Evolutionary conservation across 2,888 invertebrate genomes (phyloP), one percentile per base, ranked within the genome.

Genomic region (Ophion ventricosus): DNA sequence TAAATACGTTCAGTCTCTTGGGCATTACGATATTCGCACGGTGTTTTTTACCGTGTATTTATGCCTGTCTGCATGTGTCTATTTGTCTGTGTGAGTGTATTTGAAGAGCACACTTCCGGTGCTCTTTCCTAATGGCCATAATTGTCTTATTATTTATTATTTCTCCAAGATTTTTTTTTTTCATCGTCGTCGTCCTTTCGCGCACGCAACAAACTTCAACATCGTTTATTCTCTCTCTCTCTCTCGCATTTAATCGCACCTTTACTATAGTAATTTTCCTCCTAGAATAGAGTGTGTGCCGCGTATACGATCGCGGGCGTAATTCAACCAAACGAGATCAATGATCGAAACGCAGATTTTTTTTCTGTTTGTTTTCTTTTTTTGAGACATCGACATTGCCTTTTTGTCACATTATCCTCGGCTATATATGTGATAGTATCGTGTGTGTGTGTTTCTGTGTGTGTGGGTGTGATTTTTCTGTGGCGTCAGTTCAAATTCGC

Each of bases 1-100:
- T 69, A 74, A 77, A 80, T 84, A 80, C 83, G 80, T 77, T 84
- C 84, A 84, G 84, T 84, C 84, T 84, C 77, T 83, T 83, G 80
- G 83, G 83, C 83, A 77, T 83, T 80, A 59, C 83, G 83, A 77
- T 49, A 49, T 77, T 83, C 56, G 70, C 78, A 80, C 80, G 72
- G 56, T 74, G 63, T 17, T 40, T 20, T 35, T 26, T 26, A n/a
- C 20, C 29, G 5, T 57, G 17, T 70, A 29, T 29, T 7, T 72
- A 20, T 72, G 11, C 17, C 20, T 35, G 4, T 56, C 23, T 63
- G 40, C 26, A 11, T 63, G 25, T 54, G 20, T 63, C 10, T 74
- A 5, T 74, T 1, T 63, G 17, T 61, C 0, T 20, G 25, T 74
- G 61, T 63, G n/a, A 64, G 35, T 66, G 54, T 78, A n/a, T 56